A percentile compares a stretch with the other conserved stretches of the same genome.
These are phyloP conservation scores for Plutella xylostella DNA, from an alignment of 2,888 invertebrate species.

Conservation along the genomic window DNA sequence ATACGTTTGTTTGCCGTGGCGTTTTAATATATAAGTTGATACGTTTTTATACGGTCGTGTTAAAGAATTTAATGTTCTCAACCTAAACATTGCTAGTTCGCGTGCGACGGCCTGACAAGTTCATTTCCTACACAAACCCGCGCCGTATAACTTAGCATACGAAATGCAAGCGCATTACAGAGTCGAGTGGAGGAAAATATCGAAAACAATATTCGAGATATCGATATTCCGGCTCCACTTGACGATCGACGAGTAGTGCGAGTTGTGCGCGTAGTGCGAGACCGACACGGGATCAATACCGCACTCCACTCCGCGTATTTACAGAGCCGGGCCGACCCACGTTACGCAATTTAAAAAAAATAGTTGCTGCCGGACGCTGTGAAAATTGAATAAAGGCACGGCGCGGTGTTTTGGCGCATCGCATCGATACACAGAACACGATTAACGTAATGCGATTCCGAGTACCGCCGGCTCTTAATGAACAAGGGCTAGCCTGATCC, in stretches of 20 bases:
- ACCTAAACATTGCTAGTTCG: not conserved
- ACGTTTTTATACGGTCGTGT: too few species aligned
- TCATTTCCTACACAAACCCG: not conserved
- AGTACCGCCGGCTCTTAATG: slow-evolving; percentile 2
- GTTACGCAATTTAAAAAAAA: not conserved
- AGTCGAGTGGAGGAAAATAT: not conserved
- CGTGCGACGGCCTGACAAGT: not conserved
- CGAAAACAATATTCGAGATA: not conserved
- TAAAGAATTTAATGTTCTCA: not conserved
- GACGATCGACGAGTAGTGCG: not conserved
- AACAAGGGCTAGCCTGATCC: not conserved
- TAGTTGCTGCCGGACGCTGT: not conserved
- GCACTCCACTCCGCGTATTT: not conserved
- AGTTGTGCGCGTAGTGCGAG: not conserved
- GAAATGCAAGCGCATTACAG: not conserved
- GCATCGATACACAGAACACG: slow-evolving; percentile 4
- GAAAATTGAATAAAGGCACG: not conserved
- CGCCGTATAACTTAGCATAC: not conserved
- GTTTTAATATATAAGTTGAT: too few species aligned
- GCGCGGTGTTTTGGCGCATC: not conserved
- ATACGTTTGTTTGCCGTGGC: too few species aligned
- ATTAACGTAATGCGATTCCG: slow-evolving; percentile 12
- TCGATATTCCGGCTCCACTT: not conserved
- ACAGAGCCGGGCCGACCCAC: not conserved
- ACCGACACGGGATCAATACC: not conserved